Evolutionary conservation across 2,113 vertebrate genomes (phyloP), one percentile per base, ranked within the genome.

Genomic region (Datnioides undecimradiatus): DNA sequence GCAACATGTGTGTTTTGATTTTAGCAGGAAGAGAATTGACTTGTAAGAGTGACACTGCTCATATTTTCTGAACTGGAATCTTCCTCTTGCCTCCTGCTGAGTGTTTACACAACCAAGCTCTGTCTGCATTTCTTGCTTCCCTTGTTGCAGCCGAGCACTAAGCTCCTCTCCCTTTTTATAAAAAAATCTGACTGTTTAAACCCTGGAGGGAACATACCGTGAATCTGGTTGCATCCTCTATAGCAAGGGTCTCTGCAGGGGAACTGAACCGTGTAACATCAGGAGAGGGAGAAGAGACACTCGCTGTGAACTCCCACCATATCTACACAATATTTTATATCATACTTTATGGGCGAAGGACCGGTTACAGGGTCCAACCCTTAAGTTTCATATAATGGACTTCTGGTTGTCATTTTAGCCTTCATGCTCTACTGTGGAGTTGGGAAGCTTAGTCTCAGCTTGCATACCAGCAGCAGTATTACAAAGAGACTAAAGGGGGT

Each of bases 381-480:
- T 74, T 62, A n/a, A 57, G n/a, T 34, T 76, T 54, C 46, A 11
- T 70, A 25, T 43, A 58, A 41, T 29, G 29, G n/a, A 60, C 59
- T 6, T 67, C 34, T 36, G 38, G 1, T n/a, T 19, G 7, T 76
- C 55, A 73, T 73, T 60, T 45, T 21, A 48, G 25, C 58, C 23
- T 5, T 41, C 45, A 55, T 77, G 41, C 68, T 65, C 31, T 3
- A 46, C 43, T 79, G 34, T 73, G 51, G 34, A 48, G 75, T 16
- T 45, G 33, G 13, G 40, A 34, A 40, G 65, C 23, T 83, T 64
- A 79, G 66, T 79, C 49, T 87, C 55, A 72, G 45, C 71, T 34
- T 21, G 2, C 73, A 58, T 69, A 72, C 73, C 80, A 67, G 46
- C 71, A 71, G 23, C 57, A 65, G 74, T 58, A 68, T 72, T 55